These are phyloP conservation scores for Axis porcinus DNA, from an alignment of 2,113 vertebrate genomes.

Conservation along the genomic window DNA sequence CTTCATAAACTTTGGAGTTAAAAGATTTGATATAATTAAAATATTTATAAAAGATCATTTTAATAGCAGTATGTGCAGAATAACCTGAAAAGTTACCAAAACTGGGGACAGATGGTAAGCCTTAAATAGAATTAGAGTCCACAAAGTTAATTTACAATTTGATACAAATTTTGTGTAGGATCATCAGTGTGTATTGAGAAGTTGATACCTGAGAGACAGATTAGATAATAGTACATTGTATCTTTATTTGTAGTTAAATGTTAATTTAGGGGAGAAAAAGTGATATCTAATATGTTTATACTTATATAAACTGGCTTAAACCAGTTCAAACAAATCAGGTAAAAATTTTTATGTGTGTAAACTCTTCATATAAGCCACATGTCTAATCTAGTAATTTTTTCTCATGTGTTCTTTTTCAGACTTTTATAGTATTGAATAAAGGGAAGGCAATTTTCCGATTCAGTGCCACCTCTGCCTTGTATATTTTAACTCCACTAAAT, in stretches of 20 bases:
- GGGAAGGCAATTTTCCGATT: conserved; percentile 96
- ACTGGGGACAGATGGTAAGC: conserved; percentile 27
- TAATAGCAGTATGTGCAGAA: background rate
- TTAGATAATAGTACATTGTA: background rate
- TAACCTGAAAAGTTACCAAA: conserved; percentile 47
- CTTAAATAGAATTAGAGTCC: conserved; percentile 45
- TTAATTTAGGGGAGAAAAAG: background rate
- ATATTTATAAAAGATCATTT: conserved; percentile 39
- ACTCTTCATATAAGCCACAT: background rate
- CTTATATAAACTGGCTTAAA: background rate
- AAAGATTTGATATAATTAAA: conserved; percentile 4
- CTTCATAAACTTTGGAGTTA: background rate
- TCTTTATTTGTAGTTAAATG: background rate
- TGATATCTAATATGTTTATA: background rate
- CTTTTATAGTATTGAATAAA: conserved; percentile 98
- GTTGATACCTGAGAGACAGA: background rate
- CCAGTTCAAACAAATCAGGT: background rate
- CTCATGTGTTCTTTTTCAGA: conserved; percentile 84
- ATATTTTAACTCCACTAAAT: conserved; percentile 96
- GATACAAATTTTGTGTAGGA: background rate
- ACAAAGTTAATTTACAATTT: conserved; percentile 16
- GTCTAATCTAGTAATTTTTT: conserved; percentile 45
- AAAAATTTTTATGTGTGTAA: conserved; percentile 10
- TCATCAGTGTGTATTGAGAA: conserved; percentile 14
- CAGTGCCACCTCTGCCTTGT: conserved; percentile 96